Evolutionary conservation across 2,888 invertebrate species (phyloP).

Genomic region (Dasysyrphus tricinctus): DNA sequence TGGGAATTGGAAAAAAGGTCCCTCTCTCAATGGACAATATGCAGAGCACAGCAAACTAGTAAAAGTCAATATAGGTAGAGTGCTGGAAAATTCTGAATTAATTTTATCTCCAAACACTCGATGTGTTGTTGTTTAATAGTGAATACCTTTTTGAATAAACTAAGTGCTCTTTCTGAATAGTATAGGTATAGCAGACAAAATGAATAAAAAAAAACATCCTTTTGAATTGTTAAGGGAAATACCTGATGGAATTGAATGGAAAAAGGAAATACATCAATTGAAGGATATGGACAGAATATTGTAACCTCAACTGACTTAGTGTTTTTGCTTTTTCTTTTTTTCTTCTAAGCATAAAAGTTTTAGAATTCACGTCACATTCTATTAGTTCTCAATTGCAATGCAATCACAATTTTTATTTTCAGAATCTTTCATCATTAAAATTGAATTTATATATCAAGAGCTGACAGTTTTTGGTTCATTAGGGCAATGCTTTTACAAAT

Average conservation of each 20-base stretch:
- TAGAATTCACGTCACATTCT: slow-evolving; percentile 10
- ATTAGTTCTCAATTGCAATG: slow-evolving; percentile 4
- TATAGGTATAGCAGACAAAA: not conserved
- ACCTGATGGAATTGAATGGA: slow-evolving; percentile 37
- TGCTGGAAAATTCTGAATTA: slow-evolving; percentile 51
- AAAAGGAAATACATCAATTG: slow-evolving; percentile 39
- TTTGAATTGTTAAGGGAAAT: slow-evolving; percentile 29
- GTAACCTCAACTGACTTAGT: slow-evolving; percentile 14
- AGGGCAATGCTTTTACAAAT: not conserved
- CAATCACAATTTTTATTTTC: not conserved
- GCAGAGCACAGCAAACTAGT: not conserved
- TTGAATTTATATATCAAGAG: slow-evolving; percentile 3
- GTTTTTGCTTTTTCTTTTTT: not conserved
- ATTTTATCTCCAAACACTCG: slow-evolving; percentile 29
- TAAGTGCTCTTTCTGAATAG: slow-evolving; percentile 23
- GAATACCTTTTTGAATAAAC: slow-evolving; percentile 39
- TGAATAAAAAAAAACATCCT: not conserved
- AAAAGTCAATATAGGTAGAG: slow-evolving; percentile 26
- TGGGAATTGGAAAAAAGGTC: slow-evolving; percentile 13
- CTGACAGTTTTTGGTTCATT: not conserved
- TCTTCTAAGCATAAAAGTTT: not conserved
- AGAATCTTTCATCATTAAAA: slow-evolving; percentile 16
- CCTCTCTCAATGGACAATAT: not conserved
- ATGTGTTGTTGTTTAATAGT: slow-evolving; percentile 14
- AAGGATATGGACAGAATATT: slow-evolving; percentile 15